Conservation (phyloP, 2,797 vertebrate genomes). For the Anniella stebbinsi region DNA sequence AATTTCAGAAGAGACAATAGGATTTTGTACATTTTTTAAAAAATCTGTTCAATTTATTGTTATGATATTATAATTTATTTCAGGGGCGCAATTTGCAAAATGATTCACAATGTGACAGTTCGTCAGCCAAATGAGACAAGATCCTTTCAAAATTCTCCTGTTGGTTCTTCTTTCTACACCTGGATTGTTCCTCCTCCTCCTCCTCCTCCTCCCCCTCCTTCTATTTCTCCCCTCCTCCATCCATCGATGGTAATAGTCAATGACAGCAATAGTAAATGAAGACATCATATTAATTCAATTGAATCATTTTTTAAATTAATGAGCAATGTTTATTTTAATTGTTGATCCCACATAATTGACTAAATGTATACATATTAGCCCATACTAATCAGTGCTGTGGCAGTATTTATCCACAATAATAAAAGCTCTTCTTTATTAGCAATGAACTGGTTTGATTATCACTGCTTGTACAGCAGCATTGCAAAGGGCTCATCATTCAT, state of each 20-base stretch:
- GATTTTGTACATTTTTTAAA: slow-evolving; percentile 25
- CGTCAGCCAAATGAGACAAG: slow-evolving; percentile 25
- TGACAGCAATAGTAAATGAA: slow-evolving; percentile 48
- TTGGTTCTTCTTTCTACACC: slow-evolving; percentile 52
- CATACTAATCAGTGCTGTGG: slow-evolving; percentile 39
- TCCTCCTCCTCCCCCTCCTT: background rate
- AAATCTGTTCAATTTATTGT: background rate
- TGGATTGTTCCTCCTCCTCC: background rate
- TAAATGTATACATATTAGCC: slow-evolving; percentile 54
- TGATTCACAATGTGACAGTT: slow-evolving; percentile 38
- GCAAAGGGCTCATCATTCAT: background rate
- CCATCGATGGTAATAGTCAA: slow-evolving; percentile 61
- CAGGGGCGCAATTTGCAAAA: background rate
- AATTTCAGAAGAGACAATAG: background rate
- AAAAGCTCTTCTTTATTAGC: slow-evolving; percentile 9
- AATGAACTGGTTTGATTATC: slow-evolving; percentile 7
- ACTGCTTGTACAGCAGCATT: background rate
- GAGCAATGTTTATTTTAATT: slow-evolving; percentile 57
- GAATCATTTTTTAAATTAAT: slow-evolving; percentile 46
- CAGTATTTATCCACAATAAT: slow-evolving; percentile 44
- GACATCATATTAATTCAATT: slow-evolving; percentile 56
- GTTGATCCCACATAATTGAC: slow-evolving; percentile 40
- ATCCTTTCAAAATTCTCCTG: slow-evolving; percentile 33
- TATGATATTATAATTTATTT: background rate
- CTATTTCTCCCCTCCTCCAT: no score